Evolutionary conservation across 2,888 invertebrate genomes (phyloP), one percentile per base, ranked within the genome.

Genomic region (Chironomus riparius): DNA sequence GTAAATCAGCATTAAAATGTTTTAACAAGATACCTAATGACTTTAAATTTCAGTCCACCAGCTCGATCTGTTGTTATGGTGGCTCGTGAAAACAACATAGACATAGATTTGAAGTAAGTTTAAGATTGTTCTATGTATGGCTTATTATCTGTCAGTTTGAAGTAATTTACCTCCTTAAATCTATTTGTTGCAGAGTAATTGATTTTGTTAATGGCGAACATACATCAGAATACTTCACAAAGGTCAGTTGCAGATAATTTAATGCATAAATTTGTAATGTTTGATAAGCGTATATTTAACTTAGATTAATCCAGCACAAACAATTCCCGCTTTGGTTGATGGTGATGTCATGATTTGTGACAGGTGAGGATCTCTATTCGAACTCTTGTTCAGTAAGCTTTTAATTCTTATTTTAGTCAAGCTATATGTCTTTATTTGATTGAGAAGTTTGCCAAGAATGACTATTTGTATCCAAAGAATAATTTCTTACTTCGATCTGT

Each of bases 401-500:
- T 5, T 65, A 4, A 15, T n/a, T 13, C 4, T 2, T 50, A 2
- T 70, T 48, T 85, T 79, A 83, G 84, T 77, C 84, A 84, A 62
- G 83, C 83, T 3, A 85, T 85, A 76, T 78, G 80, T 61, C 79
- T 80, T 5, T 85, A 85, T 79, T 79, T 85, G 78, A 82, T 82
- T n/a, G 81, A 80, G 69, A 82, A 84, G 79, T 84, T 84, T 78
- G 83, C 82, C 21, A 80, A 80, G 70, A 80, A 82, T 70, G 82
- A 83, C 76, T 78, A 79, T 22, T 79, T 85, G 0, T 88, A 88
- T 79, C 88, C 88, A 0, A 83, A 80, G 18, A 15, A 74, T 7
- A 87, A 88, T 69, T 82, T 84, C 0, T 82, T 85, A 77, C 82
- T 81, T 72, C 81, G 87, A 70, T 87, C 87, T 3, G 65, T 85